phyloP scores from a whole-genome alignment of 2,888 invertebrate genomes.

The Thelaira solivaga region DNA sequence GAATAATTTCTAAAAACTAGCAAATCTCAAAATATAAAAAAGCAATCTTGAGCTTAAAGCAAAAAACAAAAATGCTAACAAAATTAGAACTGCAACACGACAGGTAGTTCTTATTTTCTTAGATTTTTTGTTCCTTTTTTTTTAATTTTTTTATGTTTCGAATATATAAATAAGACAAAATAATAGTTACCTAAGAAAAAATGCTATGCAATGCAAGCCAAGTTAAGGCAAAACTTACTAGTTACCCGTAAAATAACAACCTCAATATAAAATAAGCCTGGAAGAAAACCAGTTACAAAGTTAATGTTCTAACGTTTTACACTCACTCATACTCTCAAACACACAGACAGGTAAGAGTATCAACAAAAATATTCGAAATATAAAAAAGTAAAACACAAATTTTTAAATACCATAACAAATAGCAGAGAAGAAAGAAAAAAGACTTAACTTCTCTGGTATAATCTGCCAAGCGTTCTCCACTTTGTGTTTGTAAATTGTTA shows the following conservation, averaged over 20 bases:
- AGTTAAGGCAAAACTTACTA: no score
- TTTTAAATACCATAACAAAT: background rate
- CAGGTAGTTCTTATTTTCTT: constrained; percentile 39
- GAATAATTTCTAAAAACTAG: constrained; percentile 20
- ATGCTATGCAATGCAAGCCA: background rate
- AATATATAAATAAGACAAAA: constrained; percentile 30
- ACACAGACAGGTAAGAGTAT: background rate
- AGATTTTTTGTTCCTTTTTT: background rate
- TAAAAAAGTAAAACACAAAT: background rate
- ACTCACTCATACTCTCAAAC: no score
- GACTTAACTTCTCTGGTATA: background rate
- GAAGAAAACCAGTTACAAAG: constrained; percentile 38
- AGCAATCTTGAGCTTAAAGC: constrained; percentile 16
- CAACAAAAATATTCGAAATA: constrained; percentile 18
- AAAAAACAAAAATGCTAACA: constrained; percentile 18
- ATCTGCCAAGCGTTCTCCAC: background rate
- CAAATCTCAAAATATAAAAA: constrained; percentile 4
- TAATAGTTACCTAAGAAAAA: constrained; percentile 8
- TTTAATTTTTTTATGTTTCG: constrained; percentile 15
- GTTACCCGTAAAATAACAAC: constrained; percentile 5
- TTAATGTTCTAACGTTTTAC: constrained; percentile 11
- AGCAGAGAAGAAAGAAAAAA: background rate
- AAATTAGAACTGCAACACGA: constrained; percentile 15
- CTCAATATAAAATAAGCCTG: constrained; percentile 7
- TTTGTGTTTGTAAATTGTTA: background rate